Evolutionary conservation across 2,113 vertebrate species (phyloP).

Genomic region (Forbesichthys agassizii): DNA sequence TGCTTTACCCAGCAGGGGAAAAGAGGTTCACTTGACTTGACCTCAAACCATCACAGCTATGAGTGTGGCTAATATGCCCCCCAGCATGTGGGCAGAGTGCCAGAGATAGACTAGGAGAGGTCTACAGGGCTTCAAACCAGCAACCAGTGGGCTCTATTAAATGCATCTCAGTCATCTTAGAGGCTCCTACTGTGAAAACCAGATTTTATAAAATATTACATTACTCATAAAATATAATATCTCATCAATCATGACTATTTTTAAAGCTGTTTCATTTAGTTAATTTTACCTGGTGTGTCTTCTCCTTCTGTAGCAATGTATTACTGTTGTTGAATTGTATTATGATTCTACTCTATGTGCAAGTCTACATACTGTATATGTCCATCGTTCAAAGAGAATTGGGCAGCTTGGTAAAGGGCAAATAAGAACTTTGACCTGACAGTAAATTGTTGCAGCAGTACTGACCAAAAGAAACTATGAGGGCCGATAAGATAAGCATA

Average conservation of each 20-base stretch:
- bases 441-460: conserved; percentile 18
- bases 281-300: conserved; percentile 2
- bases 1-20: conserved; percentile 13
- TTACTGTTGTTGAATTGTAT: background rate
- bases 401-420: conserved; percentile 1
- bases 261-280: conserved; percentile 16
- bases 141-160: conserved; percentile 19
- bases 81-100: conserved; percentile 24
- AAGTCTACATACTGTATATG: background rate
- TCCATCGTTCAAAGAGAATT: background rate
- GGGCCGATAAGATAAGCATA: conserved; percentile 12
- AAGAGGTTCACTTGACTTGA: conserved; percentile 34
- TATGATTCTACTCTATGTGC: background rate
- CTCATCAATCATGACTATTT: conserved; percentile 30
- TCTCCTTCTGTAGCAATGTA: background rate
- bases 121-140: conserved; percentile 2
- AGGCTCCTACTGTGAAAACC: conserved; percentile 42
- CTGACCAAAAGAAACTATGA: background rate
- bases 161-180: conserved; percentile 13
- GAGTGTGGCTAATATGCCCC: conserved; percentile 17
- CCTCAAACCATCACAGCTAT: conserved; percentile 25
- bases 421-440: conserved; percentile 17
- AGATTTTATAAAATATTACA: conserved; percentile 14
- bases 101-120: conserved; percentile 15
- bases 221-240: conserved; percentile 23